Base-by-base conservation (phyloP, 2,113 vertebrate species). In the Scopus umbretta region DNA sequence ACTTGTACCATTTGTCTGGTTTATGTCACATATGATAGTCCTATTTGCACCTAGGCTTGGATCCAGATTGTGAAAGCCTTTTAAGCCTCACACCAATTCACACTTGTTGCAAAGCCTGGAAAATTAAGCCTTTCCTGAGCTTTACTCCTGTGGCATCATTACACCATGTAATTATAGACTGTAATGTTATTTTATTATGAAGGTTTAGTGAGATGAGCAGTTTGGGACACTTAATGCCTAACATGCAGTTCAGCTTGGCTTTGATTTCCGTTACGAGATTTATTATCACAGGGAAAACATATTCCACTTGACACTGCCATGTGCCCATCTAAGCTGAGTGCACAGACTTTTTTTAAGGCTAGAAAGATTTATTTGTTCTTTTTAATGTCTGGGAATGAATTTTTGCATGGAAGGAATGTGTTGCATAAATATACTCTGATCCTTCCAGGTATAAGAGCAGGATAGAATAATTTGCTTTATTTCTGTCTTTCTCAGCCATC, bases 121-220 rank as follows among this genome's bases (percentile, higher is more conserved):
- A 96, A 95, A 95, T 58, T 16, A 88, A 88, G 73, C 45, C 78
- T 81, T 94, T 91, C 80, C 80, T 76, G 66, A 61, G 74, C 65
- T 95, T 94, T 87, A 70, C 78, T 94, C 76, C 38, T 58, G 73
- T 94, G 94, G 88, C 66, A 95, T 94, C 70, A 79, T 76, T 95
- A 88, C 50, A 73, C 49, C n/a, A 20, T 65, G 73, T 89, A 96
- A 97, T 97, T 97, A 96, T 16, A 89, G 86, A 89, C 34, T 59
- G 43, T 88, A 94, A 95, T 91, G 50, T 92, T 89, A 82, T 96
- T 95, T 94, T 96, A 91, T 91, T 94, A 80, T 82, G 71, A 94
- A 85, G 95, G 45, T 94, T 97, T 95, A 96, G 92, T 7, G 13
- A 95, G 94, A 97, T 92, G 95, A 97, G 89, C 84, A 95, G 95